Conservation (phyloP, 2,797 vertebrate genomes). For the Danio aesculapii region DNA sequence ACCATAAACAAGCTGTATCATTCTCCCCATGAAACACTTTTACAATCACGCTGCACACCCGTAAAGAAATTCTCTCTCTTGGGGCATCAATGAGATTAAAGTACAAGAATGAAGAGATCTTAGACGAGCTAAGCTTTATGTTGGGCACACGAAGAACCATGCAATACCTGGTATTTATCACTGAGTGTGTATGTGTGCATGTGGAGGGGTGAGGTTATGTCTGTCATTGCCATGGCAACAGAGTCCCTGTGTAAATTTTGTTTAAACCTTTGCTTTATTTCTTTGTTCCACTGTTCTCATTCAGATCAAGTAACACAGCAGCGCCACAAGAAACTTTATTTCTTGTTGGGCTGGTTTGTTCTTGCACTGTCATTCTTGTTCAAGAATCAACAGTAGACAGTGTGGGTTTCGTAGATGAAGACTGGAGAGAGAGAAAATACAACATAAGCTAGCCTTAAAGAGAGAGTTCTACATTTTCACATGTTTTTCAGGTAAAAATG, state of each 20-base stretch:
- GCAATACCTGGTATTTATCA: constrained; percentile 21
- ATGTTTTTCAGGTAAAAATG: not conserved
- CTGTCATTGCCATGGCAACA: constrained; percentile 62
- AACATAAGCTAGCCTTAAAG: not conserved
- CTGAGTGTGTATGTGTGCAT: constrained; percentile 16
- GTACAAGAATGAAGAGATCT: not conserved
- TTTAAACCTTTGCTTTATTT: constrained; percentile 28
- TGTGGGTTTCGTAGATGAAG: not conserved
- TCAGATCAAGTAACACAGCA: not conserved
- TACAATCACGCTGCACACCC: constrained; percentile 9
- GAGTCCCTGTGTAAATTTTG: constrained; percentile 26
- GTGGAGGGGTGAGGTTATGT: constrained; percentile 17
- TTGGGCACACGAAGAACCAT: not conserved
- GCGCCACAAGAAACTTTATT: constrained; percentile 23
- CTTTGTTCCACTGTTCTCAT: not conserved
- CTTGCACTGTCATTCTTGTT: not conserved
- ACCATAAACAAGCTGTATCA: not conserved
- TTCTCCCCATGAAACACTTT: constrained; percentile 12
- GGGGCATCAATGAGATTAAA: not conserved
- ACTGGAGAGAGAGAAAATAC: not conserved
- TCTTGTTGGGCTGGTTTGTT: not conserved
- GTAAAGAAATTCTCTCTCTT: not conserved
- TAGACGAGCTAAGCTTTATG: not conserved
- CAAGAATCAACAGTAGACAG: not conserved
- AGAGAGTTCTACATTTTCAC: not conserved